Evolutionary conservation across 2,113 vertebrate genomes (phyloP), one percentile per base, ranked within the genome.

Genomic region (Oryzias woworae): DNA sequence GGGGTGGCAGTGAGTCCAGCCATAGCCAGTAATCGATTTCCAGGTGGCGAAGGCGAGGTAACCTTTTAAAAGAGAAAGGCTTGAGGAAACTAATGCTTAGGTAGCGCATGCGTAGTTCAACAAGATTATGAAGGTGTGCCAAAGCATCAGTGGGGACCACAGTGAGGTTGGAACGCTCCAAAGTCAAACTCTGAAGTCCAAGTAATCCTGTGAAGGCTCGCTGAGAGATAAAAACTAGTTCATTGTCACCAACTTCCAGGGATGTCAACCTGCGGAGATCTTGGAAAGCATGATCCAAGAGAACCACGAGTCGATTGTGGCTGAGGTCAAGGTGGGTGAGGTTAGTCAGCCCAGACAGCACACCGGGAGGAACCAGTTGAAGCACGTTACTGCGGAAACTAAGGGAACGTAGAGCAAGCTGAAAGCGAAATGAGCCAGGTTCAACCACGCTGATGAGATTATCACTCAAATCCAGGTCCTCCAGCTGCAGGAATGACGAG

Each of bases 281-380:
- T 90, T 99, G 95, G 87, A 99, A 99, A 91, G 96, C 98, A 73
- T 97, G 95, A 87, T 99, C 97, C 85, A 99, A 87, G 53, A 99
- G 93, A 77, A 99, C 95, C 80, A 99, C 97, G 68, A 99, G 94
- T 79, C 95, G 94, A 88, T 99, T 99, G 92, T 99, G 96, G 50
- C 96, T 96, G 83, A 99, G 94, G 82, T 99, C 97, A 76, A 99
- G 93, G 82, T 89, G 92, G 79, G 95, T 96, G 58, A 99, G 95
- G 82, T 98, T 98, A 72, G 93, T 93, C 78, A 99, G 93, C 81
- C 96, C 96, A 0, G 95, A 94, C 79, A 99, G 93, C 42, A 98
- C 97, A 0, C 96, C 96, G 2, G 94, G 89, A 0, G 93, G 94
- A 69, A 99, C 93, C 82, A 99, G 91, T 67, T 96, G 96, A 65